These are phyloP conservation scores for Noctua comes DNA, from an alignment of 2,888 invertebrate species.

Conservation along the genomic window DNA sequence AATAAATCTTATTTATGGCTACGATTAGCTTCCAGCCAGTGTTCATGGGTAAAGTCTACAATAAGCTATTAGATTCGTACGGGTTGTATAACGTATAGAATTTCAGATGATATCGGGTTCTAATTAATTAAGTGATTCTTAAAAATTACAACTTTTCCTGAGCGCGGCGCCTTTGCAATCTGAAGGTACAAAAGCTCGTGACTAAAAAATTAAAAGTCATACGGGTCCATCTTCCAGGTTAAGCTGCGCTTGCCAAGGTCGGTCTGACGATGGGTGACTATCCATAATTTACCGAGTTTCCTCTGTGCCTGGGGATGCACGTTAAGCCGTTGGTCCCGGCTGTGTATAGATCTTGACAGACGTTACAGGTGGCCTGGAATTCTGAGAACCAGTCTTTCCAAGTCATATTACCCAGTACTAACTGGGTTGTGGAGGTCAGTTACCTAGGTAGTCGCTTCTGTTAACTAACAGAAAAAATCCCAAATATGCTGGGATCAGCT, in stretches of 20 bases:
- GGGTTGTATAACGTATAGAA: background rate
- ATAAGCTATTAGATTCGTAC: background rate
- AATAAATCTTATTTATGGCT: conserved; percentile 1
- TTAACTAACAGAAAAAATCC: too few species aligned
- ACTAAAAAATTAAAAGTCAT: background rate
- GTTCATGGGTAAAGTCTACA: background rate
- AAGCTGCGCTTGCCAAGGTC: background rate
- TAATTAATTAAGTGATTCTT: background rate
- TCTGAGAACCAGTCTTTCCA: background rate
- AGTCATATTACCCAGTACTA: background rate
- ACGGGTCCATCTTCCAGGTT: background rate
- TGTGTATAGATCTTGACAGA: too few species aligned
- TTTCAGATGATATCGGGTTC: background rate
- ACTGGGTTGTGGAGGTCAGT: background rate
- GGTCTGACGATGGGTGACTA: background rate
- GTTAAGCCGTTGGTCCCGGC: background rate
- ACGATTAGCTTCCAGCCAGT: background rate
- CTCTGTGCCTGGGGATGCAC: background rate
- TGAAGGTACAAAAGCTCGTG: background rate
- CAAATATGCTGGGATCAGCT: too few species aligned
- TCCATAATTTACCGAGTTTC: background rate
- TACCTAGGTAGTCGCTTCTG: background rate
- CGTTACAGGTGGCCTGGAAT: too few species aligned
- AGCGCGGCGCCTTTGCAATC: background rate
- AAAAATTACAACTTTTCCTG: background rate